Percentiles rank a stretch among this genome's conserved stretches.
These are phyloP conservation scores for Amphiprion clarkii DNA, from an alignment of 2,797 vertebrate genomes.

Conservation along the genomic window DNA sequence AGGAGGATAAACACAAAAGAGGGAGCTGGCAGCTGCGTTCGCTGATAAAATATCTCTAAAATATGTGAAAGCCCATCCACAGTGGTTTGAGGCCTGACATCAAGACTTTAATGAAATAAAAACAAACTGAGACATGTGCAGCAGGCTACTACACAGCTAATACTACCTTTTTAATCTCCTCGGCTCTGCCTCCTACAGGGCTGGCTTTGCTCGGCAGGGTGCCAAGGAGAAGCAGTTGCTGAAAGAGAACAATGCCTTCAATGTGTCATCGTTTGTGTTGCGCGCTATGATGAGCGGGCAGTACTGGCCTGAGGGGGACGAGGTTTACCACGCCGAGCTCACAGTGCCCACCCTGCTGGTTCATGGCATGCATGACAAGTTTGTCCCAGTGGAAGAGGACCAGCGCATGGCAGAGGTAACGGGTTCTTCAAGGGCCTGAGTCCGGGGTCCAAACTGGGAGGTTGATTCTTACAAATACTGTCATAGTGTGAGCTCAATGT, in stretches of 20 bases:
- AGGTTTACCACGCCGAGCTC: conserved; percentile 96
- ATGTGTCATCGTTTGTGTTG: conserved; percentile 95
- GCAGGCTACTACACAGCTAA: not conserved
- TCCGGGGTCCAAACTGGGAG: not conserved
- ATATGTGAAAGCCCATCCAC: not conserved
- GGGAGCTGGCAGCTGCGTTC: not conserved
- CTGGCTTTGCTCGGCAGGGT: conserved; percentile 95
- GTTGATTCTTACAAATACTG: not conserved
- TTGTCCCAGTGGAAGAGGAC: conserved; percentile 96
- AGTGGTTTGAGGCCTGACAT: not conserved
- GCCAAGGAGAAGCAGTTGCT: conserved; percentile 95
- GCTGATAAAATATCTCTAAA: not conserved
- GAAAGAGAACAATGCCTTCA: conserved; percentile 96
- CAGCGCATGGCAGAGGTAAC: conserved; percentile 97
- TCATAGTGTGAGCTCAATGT: not conserved
- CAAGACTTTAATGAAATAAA: not conserved
- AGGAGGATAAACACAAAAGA: not conserved
- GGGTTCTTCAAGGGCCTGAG: not conserved
- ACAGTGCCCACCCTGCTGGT: conserved; percentile 94
- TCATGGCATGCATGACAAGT: conserved; percentile 97
- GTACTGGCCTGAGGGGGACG: conserved; percentile 98
- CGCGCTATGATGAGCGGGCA: conserved; percentile 98
- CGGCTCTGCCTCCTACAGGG: conserved; percentile 80
- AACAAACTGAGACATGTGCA: not conserved
- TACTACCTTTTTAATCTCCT: conserved; percentile 5